Base-by-base conservation (phyloP, 30 jellyfish, hydroid and myxozoan species). In the Rhopilema esculentum region DNA sequence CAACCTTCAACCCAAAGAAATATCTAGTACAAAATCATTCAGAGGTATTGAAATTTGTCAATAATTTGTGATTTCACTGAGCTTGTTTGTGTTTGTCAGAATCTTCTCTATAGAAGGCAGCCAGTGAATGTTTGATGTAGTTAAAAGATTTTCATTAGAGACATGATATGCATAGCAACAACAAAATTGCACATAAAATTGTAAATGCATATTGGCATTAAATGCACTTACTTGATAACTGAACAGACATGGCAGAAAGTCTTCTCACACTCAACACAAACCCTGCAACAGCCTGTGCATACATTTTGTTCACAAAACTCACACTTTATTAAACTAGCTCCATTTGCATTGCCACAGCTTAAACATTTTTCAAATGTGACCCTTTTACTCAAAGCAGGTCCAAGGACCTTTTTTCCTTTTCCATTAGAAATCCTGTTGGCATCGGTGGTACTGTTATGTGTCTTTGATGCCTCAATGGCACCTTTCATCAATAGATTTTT, bases 381-480 rank as follows among this genome's bases (percentile, higher is more conserved):
- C 80, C 82, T 73, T 48, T 64, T 93, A 72, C 93, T 83, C 62
- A 80, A 92, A 19, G 85, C 98, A 30, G 98, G 98, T n/a, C 98
- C 98, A 82, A 92, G 83, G 31, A 87, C 70, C 32, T 73, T 74
- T 71, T 92, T 92, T 29, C 98, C 98, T 27, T 69, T 74, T 32
- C 71, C 84, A 33, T 32, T 24, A 18, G 57, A 78, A 24, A 71
- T 20, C 29, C 63, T 57, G 12, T 65, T 20, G 29, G 84, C 32
- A n/a, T 25, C 77, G 9, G 77, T 29, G 33, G 70, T 30, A 20
- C 20, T 29, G 18, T 30, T 32, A 27, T 76, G 80, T 49, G 75
- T 26, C 33, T 68, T 82, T 27, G 95, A 61, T 28, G 98, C 98
- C 66, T 92, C 86, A 26, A 83, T 73, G 21, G 98, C 91, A 21